Evolutionary conservation across 2,888 invertebrate genomes (phyloP).

Genomic region (Xanthia icteritia): DNA sequence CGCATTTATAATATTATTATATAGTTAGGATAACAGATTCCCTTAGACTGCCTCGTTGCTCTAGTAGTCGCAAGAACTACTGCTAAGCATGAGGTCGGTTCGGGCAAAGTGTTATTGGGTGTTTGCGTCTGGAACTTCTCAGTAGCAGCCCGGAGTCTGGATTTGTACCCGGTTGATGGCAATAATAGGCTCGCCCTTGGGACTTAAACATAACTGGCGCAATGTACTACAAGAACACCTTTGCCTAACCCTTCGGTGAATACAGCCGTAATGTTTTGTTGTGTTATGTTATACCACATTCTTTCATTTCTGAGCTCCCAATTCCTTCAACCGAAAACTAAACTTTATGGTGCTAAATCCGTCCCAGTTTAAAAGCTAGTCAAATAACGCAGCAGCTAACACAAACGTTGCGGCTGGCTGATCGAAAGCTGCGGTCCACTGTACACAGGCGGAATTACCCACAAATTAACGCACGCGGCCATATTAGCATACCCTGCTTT

Average conservation of each 20-base stretch:
- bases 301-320: background rate
- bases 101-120: background rate
- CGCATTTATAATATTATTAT: too few relatives aligned
- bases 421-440: constrained; percentile 80
- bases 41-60: background rate
- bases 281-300: background rate
- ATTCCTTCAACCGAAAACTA: background rate
- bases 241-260: background rate
- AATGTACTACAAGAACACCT: background rate
- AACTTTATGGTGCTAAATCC: constrained; percentile 3
- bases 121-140: background rate
- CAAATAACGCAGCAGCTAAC: constrained; percentile 57
- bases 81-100: background rate
- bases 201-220: background rate
- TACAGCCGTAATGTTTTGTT: background rate
- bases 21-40: background rate
- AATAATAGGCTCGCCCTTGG: too few relatives aligned
- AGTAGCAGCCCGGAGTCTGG: too few relatives aligned
- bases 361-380: constrained; percentile 34
- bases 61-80: background rate
- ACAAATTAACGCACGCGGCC: constrained; percentile 64
- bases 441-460: constrained; percentile 71
- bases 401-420: constrained; percentile 66
- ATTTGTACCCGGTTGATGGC: too few relatives aligned
- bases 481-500: constrained; percentile 35